phyloP scores from a whole-genome alignment of 2,888 invertebrate species.

The Drosophila flavopinicola region DNA sequence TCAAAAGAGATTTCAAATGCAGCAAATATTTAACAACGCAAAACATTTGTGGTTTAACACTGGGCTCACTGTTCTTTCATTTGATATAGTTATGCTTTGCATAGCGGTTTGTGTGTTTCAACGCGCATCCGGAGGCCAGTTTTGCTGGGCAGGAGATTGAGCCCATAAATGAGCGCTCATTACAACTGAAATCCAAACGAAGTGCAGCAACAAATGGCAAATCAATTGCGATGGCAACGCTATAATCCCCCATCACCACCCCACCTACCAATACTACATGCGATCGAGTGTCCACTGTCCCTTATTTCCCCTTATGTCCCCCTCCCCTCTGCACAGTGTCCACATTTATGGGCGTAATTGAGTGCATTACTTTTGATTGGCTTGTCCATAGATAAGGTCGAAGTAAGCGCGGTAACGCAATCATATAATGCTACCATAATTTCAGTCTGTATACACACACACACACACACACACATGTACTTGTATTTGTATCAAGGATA shows the following conservation, averaged over 20 bases:
- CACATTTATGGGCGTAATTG: slow-evolving; percentile 68
- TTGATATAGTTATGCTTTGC: too few relatives aligned
- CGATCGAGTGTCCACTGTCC: neutral
- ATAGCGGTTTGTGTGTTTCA: too few relatives aligned
- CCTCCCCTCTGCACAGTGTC: slow-evolving; percentile 16
- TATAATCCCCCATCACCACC: neutral
- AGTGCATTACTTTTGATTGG: slow-evolving; percentile 75
- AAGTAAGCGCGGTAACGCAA: slow-evolving; percentile 43
- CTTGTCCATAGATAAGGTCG: slow-evolving; percentile 40
- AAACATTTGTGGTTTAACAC: too few relatives aligned
- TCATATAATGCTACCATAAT: slow-evolving; percentile 65
- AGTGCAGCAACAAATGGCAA: slow-evolving; percentile 28
- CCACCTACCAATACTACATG: neutral
- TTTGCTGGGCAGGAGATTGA: neutral
- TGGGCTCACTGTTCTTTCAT: too few relatives aligned
- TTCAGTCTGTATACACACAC: slow-evolving; percentile 26
- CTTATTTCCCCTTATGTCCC: too few relatives aligned
- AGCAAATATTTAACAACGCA: too few relatives aligned
- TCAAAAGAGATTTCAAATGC: too few relatives aligned
- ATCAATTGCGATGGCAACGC: slow-evolving; percentile 28
- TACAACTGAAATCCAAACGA: slow-evolving; percentile 8
- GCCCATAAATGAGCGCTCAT: slow-evolving; percentile 16
- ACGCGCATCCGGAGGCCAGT: too few relatives aligned
- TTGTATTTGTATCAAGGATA: neutral
- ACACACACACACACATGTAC: slow-evolving; percentile 1